Percentiles rank a stretch among this genome's conserved stretches.
Evolutionary conservation across 92 coral and sea anemone genomes (phyloP).

Genomic region (Actinernus sp.): DNA sequence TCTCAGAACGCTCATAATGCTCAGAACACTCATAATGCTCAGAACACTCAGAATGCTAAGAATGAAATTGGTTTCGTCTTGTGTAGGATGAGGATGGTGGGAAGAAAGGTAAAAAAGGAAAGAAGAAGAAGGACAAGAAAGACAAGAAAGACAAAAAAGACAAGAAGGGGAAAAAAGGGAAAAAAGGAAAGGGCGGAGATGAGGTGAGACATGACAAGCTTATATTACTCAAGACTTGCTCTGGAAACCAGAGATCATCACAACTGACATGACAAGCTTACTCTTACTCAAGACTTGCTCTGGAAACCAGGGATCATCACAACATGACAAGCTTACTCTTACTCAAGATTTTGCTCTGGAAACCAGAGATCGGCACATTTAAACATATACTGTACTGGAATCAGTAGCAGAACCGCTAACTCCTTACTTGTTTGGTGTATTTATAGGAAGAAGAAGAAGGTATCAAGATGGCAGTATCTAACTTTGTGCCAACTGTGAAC

Average conservation of each 20-base stretch:
- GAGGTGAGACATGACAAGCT: no score
- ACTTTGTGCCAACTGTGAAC: conserved; percentile 90
- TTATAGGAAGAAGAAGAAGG: conserved; percentile 95
- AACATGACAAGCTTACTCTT: no score
- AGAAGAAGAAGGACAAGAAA: conserved; percentile 77
- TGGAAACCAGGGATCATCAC: no score
- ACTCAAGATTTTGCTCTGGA: no score
- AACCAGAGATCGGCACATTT: no score
- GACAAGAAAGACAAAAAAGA: conserved; percentile 89
- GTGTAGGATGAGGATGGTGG: conserved; percentile 97
- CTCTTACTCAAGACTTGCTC: no score
- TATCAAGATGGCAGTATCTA: conserved; percentile 93
- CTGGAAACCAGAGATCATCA: no score
- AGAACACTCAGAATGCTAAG: neutral
- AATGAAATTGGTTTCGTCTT: neutral
- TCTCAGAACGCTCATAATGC: neutral
- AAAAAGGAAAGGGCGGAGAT: conserved; percentile 76
- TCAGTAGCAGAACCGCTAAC: no score
- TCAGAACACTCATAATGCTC: neutral
- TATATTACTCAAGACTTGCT: neutral
- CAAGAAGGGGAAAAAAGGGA: conserved; percentile 87
- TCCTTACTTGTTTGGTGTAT: no score
- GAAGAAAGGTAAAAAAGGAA: conserved; percentile 48
- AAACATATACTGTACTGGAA: no score
- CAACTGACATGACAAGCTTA: no score